Conservation (phyloP, 2,113 vertebrate species). For the Nibea albiflora region DNA sequence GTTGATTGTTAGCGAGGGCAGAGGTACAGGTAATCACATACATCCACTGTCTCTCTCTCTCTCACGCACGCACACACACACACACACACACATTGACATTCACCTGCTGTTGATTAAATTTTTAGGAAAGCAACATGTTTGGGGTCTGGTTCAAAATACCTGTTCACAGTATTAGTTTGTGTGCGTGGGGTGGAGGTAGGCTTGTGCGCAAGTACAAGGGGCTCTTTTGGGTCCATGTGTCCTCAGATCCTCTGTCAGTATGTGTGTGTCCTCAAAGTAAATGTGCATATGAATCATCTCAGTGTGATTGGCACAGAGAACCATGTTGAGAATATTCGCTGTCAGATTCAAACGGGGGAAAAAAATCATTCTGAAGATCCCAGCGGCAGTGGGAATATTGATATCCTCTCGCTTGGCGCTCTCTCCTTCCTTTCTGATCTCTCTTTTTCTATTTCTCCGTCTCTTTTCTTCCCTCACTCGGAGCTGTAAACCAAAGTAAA, state of each 20-base stretch:
- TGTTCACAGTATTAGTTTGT: constrained; percentile 30
- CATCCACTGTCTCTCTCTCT: constrained; percentile 31
- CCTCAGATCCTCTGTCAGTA: constrained; percentile 48
- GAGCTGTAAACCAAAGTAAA: constrained; percentile 45
- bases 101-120: constrained; percentile 64
- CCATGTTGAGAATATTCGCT: constrained; percentile 54
- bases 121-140: constrained; percentile 51
- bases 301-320: constrained; percentile 59
- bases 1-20: constrained; percentile 67
- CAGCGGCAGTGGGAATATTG: constrained; percentile 70
- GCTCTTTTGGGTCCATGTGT: constrained; percentile 28
- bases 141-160: constrained; percentile 44
- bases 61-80: neutral
- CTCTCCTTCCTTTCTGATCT: constrained; percentile 51
- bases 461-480: constrained; percentile 21
- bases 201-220: constrained; percentile 42
- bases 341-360: constrained; percentile 46
- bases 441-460: constrained; percentile 37
- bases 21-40: constrained; percentile 45
- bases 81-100: constrained; percentile 2
- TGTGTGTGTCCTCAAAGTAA: constrained; percentile 42
- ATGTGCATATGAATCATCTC: constrained; percentile 46
- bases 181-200: neutral
- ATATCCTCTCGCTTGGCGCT: constrained; percentile 43
- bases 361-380: constrained; percentile 60